Base-by-base conservation (phyloP, 2,888 invertebrate species). In the Hypsopygia costalis region DNA sequence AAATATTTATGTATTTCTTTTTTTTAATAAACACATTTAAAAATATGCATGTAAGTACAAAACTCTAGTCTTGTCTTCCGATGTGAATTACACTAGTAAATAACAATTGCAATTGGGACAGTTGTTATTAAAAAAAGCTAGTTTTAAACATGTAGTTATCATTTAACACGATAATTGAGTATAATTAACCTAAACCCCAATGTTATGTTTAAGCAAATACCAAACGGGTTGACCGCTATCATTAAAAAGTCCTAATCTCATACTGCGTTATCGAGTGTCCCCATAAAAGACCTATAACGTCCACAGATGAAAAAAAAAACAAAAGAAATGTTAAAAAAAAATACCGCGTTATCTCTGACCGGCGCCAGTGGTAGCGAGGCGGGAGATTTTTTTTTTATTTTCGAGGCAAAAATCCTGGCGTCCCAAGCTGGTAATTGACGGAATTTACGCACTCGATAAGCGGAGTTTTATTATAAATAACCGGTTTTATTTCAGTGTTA, bases 401-500 rank as follows among this genome's bases (percentile, higher is more conserved):
- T 20, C 28, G 36, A 40, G 34, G 44, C 43, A 34, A 43, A 43
- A 51, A 45, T 51, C 55, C 51, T 41, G 32, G 34, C 43, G 44
- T 40, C 31, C 40, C 33, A 36, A 39, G 44, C 42, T 62, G 57
- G 75, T 77, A 77, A 78, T 80, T 76, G 78, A 76, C 75, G 71
- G 73, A 80, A 80, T 77, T 80, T 80, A 80, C 78, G 77, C 69
- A 60, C 59, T 52, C 62, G 79, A 78, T 80, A 80, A 75, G 69
- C 51, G 51, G 53, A 53, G 58, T 57, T 57, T 63, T 63, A 62
- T 63, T 61, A 61, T 63, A 62, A n/a, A 62, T 58, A 58, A 54
- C 59, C 54, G 52, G 55, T 54, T 53, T 43, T 6, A 11, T 37
- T 37, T 31, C 38, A 33, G 10, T 42, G 33, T 41, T 31, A 27